Conservation (phyloP, 2,797 vertebrate genomes). For the Podargus strigoides region DNA sequence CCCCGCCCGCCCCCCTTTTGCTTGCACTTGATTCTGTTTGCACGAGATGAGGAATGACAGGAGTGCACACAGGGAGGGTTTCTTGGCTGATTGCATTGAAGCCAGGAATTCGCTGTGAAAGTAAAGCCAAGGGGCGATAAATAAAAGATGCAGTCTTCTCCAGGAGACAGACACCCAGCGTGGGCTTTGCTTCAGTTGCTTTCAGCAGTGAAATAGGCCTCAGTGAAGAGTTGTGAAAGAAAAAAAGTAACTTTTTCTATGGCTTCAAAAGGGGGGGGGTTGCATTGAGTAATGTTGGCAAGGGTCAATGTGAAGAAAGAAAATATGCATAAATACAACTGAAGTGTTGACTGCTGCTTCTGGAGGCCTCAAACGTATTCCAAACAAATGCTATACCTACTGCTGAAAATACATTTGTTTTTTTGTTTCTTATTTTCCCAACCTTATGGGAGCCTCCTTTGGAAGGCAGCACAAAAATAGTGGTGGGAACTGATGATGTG, state of each 20-base stretch:
- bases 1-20: neutral
- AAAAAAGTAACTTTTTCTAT: conserved; percentile 61
- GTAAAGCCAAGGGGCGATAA: conserved; percentile 91
- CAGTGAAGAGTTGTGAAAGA: conserved; percentile 48
- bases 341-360: conserved; percentile 40
- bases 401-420: conserved; percentile 15
- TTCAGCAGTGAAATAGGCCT: conserved; percentile 69
- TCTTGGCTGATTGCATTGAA: conserved; percentile 91
- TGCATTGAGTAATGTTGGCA: conserved; percentile 51
- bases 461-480: neutral
- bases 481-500: neutral
- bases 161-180: conserved; percentile 76
- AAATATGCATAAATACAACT: conserved; percentile 14
- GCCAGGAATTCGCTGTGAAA: conserved; percentile 92
- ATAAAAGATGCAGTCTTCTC: conserved; percentile 95
- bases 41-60: conserved; percentile 90
- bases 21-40: conserved; percentile 86
- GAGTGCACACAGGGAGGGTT: conserved; percentile 87
- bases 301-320: conserved; percentile 22
- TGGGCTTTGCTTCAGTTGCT: conserved; percentile 72
- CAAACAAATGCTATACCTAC: conserved; percentile 11
- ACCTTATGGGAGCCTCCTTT: neutral
- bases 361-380: neutral
- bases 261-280: neutral
- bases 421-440: neutral